Evolutionary conservation across 1,140 invertebrate species (phyloP).

Genomic region (Pseudachorutes palmiensis): DNA sequence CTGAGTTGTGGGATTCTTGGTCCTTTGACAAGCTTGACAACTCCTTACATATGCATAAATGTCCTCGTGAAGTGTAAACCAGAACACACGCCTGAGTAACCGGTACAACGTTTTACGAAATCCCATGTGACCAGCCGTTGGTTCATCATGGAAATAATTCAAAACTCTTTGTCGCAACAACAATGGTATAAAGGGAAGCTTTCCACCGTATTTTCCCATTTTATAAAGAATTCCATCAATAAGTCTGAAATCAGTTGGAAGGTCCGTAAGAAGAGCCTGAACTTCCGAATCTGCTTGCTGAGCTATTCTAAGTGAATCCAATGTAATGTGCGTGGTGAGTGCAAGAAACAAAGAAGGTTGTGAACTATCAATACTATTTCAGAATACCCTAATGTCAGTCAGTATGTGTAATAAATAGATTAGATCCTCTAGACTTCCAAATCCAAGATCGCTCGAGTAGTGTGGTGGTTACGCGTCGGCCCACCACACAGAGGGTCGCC

Average conservation of each 20-base stretch:
- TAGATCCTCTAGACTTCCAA: no score
- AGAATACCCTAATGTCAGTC: no score
- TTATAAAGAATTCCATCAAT: not conserved
- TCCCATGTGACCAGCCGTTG: slow-evolving; percentile 21
- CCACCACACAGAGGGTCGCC: no score
- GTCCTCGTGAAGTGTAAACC: slow-evolving; percentile 18
- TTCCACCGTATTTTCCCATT: not conserved
- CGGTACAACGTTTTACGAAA: slow-evolving; percentile 20
- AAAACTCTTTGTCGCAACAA: slow-evolving; percentile 6
- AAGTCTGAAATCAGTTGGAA: not conserved
- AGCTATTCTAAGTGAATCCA: no score
- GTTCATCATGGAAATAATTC: slow-evolving; percentile 22
- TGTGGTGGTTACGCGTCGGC: no score
- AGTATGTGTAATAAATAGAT: no score
- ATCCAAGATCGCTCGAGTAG: no score
- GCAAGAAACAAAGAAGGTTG: no score
- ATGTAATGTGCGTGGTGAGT: no score
- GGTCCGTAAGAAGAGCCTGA: slow-evolving; percentile 1
- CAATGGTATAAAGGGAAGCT: slow-evolving; percentile 17
- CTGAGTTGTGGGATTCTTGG: slow-evolving; percentile 14
- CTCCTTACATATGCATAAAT: slow-evolving; percentile 14
- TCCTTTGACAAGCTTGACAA: slow-evolving; percentile 18
- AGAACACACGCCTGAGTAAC: slow-evolving; percentile 15
- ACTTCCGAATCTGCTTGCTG: not conserved
- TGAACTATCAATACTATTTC: no score